Evolutionary conservation across 2,797 vertebrate species (phyloP).

Genomic region (Muscicapa striata): DNA sequence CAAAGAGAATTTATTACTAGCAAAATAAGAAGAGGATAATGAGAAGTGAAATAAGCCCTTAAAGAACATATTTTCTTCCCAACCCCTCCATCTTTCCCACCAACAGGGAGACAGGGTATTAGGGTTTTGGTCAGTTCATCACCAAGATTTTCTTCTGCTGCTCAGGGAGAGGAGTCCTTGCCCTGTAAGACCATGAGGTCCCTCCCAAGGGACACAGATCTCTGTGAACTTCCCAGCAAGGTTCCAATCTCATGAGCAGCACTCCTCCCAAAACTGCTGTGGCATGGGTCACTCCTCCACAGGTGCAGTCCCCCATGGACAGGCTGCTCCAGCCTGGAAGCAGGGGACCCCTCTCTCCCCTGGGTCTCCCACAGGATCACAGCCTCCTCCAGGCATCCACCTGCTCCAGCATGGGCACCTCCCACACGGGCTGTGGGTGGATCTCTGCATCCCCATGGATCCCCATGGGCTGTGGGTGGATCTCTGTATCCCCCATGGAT

Average conservation of each 20-base stretch:
- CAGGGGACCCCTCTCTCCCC: not conserved
- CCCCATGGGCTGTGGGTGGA: too few relatives aligned
- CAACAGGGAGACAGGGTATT: rapidly evolving
- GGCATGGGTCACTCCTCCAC: not conserved
- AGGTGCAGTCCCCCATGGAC: not conserved
- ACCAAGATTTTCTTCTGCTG: not conserved
- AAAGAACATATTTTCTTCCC: not conserved
- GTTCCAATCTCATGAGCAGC: not conserved
- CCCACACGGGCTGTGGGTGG: not conserved
- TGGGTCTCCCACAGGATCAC: not conserved
- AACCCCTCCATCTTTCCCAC: not conserved
- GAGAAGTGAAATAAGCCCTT: not conserved
- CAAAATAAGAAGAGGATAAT: not conserved
- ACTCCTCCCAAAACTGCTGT: too few relatives aligned
- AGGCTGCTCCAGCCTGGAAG: not conserved
- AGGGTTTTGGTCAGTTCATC: not conserved
- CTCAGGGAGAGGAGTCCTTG: too few relatives aligned
- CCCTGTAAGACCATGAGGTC: not conserved
- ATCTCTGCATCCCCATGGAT: not conserved
- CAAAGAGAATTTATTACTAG: not conserved
- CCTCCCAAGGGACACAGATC: not conserved
- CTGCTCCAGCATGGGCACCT: not conserved
- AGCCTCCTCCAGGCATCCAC: not conserved
- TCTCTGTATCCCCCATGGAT: too few relatives aligned
- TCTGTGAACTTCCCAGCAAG: not conserved